Evolutionary conservation across 2,113 vertebrate genomes (phyloP).

Genomic region (Dasyurus viverrinus): DNA sequence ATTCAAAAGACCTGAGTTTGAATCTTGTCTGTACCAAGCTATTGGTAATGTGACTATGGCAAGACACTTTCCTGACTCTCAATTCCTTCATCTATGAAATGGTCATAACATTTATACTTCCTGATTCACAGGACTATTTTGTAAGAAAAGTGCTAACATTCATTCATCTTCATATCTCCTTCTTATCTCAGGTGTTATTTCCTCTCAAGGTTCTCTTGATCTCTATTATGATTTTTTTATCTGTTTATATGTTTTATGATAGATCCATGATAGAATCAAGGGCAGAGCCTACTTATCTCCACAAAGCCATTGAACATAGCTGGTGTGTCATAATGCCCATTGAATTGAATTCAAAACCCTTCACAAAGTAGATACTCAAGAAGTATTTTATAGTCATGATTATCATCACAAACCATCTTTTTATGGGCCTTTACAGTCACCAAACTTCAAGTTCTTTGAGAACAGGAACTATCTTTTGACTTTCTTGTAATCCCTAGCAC

Average conservation of each 20-base stretch:
- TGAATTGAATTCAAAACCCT: neutral
- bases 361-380: neutral
- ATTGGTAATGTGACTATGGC: neutral
- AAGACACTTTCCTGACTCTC: neutral
- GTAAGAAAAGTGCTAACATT: neutral
- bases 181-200: neutral
- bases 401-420: neutral
- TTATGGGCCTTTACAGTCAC: neutral
- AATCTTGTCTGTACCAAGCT: neutral
- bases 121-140: neutral
- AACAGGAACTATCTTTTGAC: neutral
- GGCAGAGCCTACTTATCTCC: neutral
- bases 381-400: neutral
- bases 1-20: neutral
- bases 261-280: neutral
- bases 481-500: neutral
- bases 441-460: neutral
- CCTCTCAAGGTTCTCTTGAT: neutral
- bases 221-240: neutral
- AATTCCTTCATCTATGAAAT: neutral
- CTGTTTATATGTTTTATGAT: neutral
- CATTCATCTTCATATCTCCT: neutral
- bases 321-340: neutral
- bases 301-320: neutral
- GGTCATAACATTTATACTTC: neutral